phyloP scores from a whole-genome alignment of 2,113 vertebrate genomes.

The Corynorhinus townsendii region DNA sequence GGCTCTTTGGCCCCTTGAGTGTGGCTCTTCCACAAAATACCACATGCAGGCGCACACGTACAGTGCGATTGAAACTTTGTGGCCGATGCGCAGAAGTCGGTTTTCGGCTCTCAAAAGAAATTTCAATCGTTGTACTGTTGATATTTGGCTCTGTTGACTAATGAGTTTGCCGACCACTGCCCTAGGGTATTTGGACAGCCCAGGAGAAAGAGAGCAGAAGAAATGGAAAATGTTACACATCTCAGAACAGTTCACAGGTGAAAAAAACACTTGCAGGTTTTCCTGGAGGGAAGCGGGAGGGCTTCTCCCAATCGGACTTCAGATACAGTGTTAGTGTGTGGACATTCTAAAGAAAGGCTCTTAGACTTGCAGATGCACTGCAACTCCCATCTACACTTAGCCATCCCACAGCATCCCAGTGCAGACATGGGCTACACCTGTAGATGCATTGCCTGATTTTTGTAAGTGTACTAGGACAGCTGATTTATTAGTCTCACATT shows the following conservation, averaged over 20 bases:
- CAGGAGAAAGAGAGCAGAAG: not conserved
- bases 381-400: not conserved
- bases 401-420: not conserved
- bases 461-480: not conserved
- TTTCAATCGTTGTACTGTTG: too few species aligned
- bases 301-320: not conserved
- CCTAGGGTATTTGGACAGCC: conserved; percentile 24
- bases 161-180: not conserved
- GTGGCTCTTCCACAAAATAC: too few species aligned
- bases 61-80: too few species aligned
- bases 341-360: not conserved
- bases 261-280: conserved; percentile 58
- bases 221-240: conserved; percentile 39
- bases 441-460: not conserved
- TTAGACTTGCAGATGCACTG: not conserved
- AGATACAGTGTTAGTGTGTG: not conserved
- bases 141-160: too few species aligned
- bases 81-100: too few species aligned
- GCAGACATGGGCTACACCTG: not conserved
- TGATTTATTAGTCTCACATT: not conserved
- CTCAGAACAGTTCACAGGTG: not conserved
- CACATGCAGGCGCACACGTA: too few species aligned
- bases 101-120: too few species aligned
- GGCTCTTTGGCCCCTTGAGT: too few species aligned
- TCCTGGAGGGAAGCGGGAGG: not conserved